Evolutionary conservation across 2,888 invertebrate genomes (phyloP).

Genomic region (Latrodectus hesperus): DNA sequence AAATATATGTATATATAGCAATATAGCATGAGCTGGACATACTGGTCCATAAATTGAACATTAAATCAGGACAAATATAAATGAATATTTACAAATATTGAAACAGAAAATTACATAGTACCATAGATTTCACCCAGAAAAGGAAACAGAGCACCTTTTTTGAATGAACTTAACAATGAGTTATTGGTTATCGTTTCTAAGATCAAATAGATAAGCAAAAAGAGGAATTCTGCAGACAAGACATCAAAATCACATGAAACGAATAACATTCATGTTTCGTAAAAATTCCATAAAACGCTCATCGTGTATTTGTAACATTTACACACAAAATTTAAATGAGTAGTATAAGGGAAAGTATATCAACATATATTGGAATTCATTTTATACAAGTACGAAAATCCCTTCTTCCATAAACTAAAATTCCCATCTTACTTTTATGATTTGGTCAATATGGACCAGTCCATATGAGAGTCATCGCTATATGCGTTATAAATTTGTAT

Average conservation of each 20-base stretch:
- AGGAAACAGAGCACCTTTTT: too few relatives aligned
- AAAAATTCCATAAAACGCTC: slow-evolving; percentile 62
- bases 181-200: too few relatives aligned
- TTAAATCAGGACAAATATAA: too few relatives aligned
- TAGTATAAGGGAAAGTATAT: slow-evolving; percentile 50
- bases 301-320: slow-evolving; percentile 53
- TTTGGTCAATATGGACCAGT: background rate
- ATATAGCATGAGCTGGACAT: too few relatives aligned
- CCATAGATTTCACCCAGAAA: too few relatives aligned
- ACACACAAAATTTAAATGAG: slow-evolving; percentile 63
- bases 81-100: too few relatives aligned
- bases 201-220: background rate
- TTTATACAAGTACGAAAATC: slow-evolving; percentile 59
- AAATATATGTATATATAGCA: too few relatives aligned
- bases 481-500: background rate
- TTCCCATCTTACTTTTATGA: slow-evolving; percentile 1
- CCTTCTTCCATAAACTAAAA: slow-evolving; percentile 1
- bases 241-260: slow-evolving; percentile 42
- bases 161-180: too few relatives aligned
- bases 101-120: too few relatives aligned
- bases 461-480: background rate
- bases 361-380: slow-evolving; percentile 34
- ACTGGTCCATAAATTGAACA: too few relatives aligned
- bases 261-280: slow-evolving; percentile 19
- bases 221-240: slow-evolving; percentile 19